Percentiles rank a stretch among this genome's conserved stretches.
phyloP scores from a whole-genome alignment of 2,888 invertebrate species.

The Venustoraphidia nigricollis region DNA sequence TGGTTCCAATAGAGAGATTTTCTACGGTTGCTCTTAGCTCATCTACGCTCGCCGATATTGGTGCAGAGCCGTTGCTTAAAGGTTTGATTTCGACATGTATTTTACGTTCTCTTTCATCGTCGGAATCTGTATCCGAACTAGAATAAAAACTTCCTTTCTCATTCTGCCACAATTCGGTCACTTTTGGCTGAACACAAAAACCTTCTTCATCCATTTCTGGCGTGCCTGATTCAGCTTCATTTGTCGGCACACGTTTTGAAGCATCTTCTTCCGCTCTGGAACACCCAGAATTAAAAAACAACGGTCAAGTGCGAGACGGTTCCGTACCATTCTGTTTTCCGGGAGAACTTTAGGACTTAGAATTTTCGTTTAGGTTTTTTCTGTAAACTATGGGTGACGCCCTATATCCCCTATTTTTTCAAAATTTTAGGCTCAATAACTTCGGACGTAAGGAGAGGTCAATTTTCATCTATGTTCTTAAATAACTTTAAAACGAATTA shows the following conservation, averaged over 20 bases:
- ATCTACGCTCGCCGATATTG: conserved; percentile 91
- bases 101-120: conserved; percentile 75
- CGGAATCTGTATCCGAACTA: conserved; percentile 75
- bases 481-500: too few relatives aligned
- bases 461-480: too few relatives aligned
- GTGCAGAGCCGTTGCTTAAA: conserved; percentile 73
- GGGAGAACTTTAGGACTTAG: too few relatives aligned
- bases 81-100: conserved; percentile 94
- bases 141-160: conserved; percentile 79
- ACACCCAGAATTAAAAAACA: conserved; percentile 2
- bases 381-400: too few relatives aligned
- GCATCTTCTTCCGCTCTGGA: conserved; percentile 57
- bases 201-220: conserved; percentile 90
- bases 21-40: conserved; percentile 85
- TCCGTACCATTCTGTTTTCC: too few relatives aligned
- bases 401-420: too few relatives aligned
- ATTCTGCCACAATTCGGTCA: conserved; percentile 52
- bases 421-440: too few relatives aligned
- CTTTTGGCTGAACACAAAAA: conserved; percentile 74
- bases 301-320: too few relatives aligned
- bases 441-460: too few relatives aligned
- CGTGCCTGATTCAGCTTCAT: conserved; percentile 21
- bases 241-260: too few relatives aligned
- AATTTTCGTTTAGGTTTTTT: too few relatives aligned
- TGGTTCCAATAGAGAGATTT: conserved; percentile 47